Percentiles rank a stretch among this genome's conserved stretches.
These are phyloP conservation scores for Plectrocnemia conspersa DNA, from an alignment of 1,140 invertebrate genomes.

Conservation along the genomic window DNA sequence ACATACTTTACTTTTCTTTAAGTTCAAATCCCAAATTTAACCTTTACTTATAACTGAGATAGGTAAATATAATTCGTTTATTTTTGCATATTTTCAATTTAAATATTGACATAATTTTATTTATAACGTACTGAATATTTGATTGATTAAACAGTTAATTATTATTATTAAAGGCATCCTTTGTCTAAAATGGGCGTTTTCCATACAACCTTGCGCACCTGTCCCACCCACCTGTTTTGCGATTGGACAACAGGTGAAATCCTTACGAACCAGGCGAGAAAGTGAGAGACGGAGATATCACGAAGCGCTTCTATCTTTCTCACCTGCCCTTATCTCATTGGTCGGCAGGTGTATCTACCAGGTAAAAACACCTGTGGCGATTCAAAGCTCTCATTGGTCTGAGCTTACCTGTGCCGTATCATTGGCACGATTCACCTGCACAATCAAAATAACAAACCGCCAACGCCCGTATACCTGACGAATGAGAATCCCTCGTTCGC, in stretches of 20 bases:
- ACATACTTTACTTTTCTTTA: too few species aligned
- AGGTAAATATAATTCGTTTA: too few species aligned
- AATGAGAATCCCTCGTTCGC: not conserved
- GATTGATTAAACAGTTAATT: too few species aligned
- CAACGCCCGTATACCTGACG: not conserved
- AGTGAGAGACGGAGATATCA: too few species aligned
- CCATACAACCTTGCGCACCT: constrained; percentile 17
- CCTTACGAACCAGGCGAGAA: constrained; percentile 2
- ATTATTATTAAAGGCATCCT: not conserved
- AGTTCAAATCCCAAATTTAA: too few species aligned
- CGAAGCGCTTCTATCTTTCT: too few species aligned
- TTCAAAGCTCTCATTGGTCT: constrained; percentile 12
- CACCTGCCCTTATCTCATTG: constrained; percentile 33
- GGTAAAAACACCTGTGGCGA: constrained; percentile 11
- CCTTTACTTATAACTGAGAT: too few species aligned
- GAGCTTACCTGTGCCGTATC: not conserved
- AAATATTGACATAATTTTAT: too few species aligned
- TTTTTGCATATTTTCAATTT: too few species aligned
- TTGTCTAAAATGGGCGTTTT: not conserved
- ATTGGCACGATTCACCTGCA: too few species aligned
- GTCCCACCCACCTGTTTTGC: constrained; percentile 21
- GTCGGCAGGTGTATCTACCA: constrained; percentile 1
- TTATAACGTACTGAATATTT: too few species aligned
- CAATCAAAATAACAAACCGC: not conserved
- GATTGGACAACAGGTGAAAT: constrained; percentile 21